Conservation (phyloP, 2,797 vertebrate genomes). For the Eulemur rubriventer region DNA sequence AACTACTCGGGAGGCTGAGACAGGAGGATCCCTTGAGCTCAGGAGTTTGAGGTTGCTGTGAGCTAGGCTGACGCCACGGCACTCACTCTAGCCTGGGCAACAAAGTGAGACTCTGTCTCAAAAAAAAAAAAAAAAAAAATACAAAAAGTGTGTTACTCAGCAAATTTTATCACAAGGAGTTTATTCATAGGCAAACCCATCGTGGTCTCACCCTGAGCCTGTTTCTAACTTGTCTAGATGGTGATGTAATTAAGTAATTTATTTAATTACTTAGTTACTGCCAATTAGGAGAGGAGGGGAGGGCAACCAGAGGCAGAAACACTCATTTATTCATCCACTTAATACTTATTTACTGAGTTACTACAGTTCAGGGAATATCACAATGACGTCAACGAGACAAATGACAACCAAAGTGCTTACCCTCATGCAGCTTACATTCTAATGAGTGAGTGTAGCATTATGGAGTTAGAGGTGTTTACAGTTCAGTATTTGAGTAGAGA, state of each 20-base stretch:
- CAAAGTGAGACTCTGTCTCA: too few relatives aligned
- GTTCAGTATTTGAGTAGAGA: background rate
- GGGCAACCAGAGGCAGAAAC: background rate
- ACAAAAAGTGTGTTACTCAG: too few relatives aligned
- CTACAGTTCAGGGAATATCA: background rate
- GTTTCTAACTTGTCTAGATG: background rate
- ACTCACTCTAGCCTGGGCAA: too few relatives aligned
- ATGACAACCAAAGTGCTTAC: background rate
- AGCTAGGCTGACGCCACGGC: too few relatives aligned
- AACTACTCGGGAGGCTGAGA: too few relatives aligned
- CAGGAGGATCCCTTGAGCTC: too few relatives aligned
- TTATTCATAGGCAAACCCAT: background rate
- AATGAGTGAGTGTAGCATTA: background rate
- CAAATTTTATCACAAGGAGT: constrained; percentile 6
- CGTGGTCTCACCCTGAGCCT: background rate
- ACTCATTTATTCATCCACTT: background rate
- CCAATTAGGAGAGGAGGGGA: background rate
- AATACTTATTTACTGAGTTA: background rate
- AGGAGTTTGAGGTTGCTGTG: too few relatives aligned
- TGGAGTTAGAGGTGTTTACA: background rate
- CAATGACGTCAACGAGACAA: background rate
- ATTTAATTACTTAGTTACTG: background rate
- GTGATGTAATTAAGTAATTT: background rate
- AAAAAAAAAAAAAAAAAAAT: too few relatives aligned
- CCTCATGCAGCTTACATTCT: background rate